Conservation (phyloP, 2,797 vertebrate species). For the Cercopithecus petaurista region DNA sequence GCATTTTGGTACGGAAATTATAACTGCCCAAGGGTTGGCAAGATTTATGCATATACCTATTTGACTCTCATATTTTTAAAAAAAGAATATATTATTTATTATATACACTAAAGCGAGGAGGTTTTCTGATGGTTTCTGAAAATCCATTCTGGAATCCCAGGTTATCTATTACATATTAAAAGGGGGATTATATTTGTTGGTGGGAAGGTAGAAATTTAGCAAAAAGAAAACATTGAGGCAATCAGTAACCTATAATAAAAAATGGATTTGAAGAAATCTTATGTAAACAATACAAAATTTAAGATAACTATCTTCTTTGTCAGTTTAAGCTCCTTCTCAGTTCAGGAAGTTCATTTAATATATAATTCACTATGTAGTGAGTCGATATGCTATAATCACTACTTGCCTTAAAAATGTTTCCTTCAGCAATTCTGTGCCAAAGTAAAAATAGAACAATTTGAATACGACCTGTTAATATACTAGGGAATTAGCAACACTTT, state of each 20-base stretch:
- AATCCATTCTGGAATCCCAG: not conserved
- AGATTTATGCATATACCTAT: not conserved
- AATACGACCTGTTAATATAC: constrained; percentile 53
- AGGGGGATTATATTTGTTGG: not conserved
- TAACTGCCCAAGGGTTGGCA: not conserved
- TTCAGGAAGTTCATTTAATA: constrained; percentile 57
- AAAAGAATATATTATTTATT: not conserved
- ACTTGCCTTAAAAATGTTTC: constrained; percentile 66
- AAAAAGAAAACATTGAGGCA: constrained; percentile 33
- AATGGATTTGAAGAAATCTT: not conserved
- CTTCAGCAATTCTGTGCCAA: constrained; percentile 65
- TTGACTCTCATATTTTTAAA: constrained; percentile 13
- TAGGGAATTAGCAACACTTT: constrained; percentile 52
- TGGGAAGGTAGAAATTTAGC: not conserved
- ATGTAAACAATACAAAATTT: not conserved
- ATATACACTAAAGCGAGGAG: not conserved
- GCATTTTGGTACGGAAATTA: not conserved
- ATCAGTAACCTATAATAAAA: constrained; percentile 11
- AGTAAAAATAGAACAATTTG: constrained; percentile 71
- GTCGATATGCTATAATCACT: constrained; percentile 38
- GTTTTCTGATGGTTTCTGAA: not conserved
- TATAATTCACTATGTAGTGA: constrained; percentile 38
- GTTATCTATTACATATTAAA: constrained; percentile 57
- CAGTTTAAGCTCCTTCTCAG: constrained; percentile 43
- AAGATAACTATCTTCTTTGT: constrained; percentile 35